These are phyloP conservation scores for Ectemnius lituratus DNA, from an alignment of 2,888 invertebrate genomes.

Conservation along the genomic window DNA sequence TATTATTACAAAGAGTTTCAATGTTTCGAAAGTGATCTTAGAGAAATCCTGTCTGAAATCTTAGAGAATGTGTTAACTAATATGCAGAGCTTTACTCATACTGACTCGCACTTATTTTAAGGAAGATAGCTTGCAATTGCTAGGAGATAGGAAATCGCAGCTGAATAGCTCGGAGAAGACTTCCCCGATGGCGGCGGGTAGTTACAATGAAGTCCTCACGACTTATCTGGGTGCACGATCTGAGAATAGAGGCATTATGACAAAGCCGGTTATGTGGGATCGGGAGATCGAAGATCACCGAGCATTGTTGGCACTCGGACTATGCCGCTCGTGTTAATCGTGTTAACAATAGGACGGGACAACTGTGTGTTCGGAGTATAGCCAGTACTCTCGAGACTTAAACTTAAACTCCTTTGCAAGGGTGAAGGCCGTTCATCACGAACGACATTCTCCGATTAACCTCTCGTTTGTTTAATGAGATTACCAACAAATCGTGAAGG, in stretches of 20 bases:
- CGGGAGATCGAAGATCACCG: constrained; percentile 61
- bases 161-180: constrained; percentile 1
- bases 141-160: not conserved
- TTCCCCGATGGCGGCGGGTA: constrained; percentile 30
- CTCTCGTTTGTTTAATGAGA: constrained; percentile 41
- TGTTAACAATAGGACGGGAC: constrained; percentile 49
- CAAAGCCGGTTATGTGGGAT: constrained; percentile 50
- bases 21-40: too few species aligned
- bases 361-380: constrained; percentile 3
- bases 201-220: constrained; percentile 58
- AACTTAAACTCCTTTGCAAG: constrained; percentile 21
- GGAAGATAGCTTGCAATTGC: not conserved
- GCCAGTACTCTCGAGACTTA: constrained; percentile 17
- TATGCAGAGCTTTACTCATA: too few species aligned
- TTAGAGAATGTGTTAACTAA: too few species aligned
- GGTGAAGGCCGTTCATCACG: constrained; percentile 43
- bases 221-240: constrained; percentile 59
- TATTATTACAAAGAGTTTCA: too few species aligned
- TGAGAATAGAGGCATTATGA: constrained; percentile 50
- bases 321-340: constrained; percentile 45
- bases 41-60: too few species aligned
- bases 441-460: constrained; percentile 42
- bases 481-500: constrained; percentile 37
- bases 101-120: too few species aligned
- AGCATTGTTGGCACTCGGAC: constrained; percentile 55